Base-by-base conservation (phyloP, 2,888 invertebrate species). In the Pollenia griseotomentosa region DNA sequence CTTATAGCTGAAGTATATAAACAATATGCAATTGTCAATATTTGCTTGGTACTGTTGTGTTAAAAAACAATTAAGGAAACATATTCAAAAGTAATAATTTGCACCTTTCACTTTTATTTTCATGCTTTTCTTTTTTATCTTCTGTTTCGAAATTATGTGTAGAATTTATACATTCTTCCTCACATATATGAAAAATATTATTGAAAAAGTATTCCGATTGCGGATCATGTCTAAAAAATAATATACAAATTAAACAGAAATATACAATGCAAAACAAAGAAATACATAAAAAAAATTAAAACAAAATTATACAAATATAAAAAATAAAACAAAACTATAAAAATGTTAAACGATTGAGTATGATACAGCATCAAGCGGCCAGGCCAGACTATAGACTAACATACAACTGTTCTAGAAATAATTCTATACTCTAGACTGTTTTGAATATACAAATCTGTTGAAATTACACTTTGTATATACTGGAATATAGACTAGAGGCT, bases 141-240 rank as follows among this genome's bases (percentile, higher is more conserved):
- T 89, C 89, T 81, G 89, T 68, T 53, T 89, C 89, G 61, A 89
- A 89, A 70, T 89, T 89, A 61, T 78, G 71, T 42, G 66, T 48
- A 19, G 86, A 59, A 86, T 86, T 88, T 19, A 83, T 89, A 87
- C 91, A 91, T 65, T 91, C 90, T 91, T 96, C 96, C 91, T 95
- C 95, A 93, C 96, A 96, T 91, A 96, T 95, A 92, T 96, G 96
- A 94, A 96, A 96, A 91, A 96, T 95, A 91, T 95, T 95, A 89
- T 95, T 94, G 93, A 96, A 94, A 94, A 95, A 96, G 90, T 94
- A 94, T 90, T 96, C 95, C 79, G 96, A 96, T 86, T 94, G 94
- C 75, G 94, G 94, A 94, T 96, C 96, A 86, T 94, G 93, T 92
- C 96, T 96, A 95, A 81, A 86, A 83, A 84, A 91, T 87, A 82